phyloP scores from a whole-genome alignment of 2,888 invertebrate species.

The Epinotia nisella region DNA sequence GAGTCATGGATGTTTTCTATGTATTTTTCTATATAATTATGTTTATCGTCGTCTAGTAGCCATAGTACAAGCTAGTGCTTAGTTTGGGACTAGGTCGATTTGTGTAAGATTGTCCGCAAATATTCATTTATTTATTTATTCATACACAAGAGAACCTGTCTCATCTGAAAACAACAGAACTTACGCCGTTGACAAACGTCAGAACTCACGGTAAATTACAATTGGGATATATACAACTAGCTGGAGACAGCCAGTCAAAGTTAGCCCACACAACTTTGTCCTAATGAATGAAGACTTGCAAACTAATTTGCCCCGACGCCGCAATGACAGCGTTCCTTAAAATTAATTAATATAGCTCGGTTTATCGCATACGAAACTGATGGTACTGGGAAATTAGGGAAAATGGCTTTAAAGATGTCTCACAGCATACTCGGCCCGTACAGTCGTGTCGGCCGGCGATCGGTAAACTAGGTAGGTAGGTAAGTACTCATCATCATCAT shows the following conservation, averaged over 20 bases:
- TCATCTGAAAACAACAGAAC: background rate
- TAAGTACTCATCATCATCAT: no score
- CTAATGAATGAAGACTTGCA: conserved; percentile 71
- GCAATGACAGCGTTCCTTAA: conserved; percentile 58
- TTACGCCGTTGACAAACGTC: conserved; percentile 32
- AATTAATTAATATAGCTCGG: conserved; percentile 58
- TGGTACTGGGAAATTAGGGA: conserved; percentile 9
- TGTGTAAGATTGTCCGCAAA: no score
- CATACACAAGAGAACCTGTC: background rate
- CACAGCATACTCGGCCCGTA: no score
- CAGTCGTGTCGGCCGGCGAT: no score
- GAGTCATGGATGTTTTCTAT: no score
- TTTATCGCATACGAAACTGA: conserved; percentile 42
- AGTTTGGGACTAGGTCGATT: no score
- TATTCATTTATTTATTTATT: no score
- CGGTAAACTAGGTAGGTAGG: no score
- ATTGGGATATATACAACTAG: conserved; percentile 53
- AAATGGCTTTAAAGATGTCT: no score
- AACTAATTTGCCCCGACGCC: conserved; percentile 69
- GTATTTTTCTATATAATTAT: no score
- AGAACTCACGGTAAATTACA: conserved; percentile 53
- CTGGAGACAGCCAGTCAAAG: conserved; percentile 55
- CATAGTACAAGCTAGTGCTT: no score
- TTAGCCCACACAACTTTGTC: conserved; percentile 64
- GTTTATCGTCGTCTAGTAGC: no score